Percentiles rank a stretch among this genome's conserved stretches.
phyloP scores from a whole-genome alignment of 2,113 vertebrate species.

The Apodemus sylvaticus region DNA sequence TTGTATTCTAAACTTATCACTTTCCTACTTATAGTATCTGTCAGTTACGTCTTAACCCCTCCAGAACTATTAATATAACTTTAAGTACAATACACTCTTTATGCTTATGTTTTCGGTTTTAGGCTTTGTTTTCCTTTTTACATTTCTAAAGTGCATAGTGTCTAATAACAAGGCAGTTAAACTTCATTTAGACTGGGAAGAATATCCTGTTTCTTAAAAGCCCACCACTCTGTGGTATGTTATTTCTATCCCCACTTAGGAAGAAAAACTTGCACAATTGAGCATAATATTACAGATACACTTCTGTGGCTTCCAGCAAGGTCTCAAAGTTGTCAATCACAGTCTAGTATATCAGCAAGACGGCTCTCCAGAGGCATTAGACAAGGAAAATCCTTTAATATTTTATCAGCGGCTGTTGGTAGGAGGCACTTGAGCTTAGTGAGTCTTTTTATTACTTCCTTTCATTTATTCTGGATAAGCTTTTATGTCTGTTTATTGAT shows the following conservation, averaged over 20 bases:
- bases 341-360: conserved; percentile 47
- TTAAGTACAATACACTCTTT: neutral
- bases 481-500: conserved; percentile 78
- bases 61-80: neutral
- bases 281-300: conserved; percentile 60
- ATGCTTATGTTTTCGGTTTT: neutral
- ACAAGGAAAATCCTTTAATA: conserved; percentile 81
- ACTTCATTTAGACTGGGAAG: neutral
- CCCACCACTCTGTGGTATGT: conserved; percentile 56
- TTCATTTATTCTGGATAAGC: conserved; percentile 70
- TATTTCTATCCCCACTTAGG: conserved; percentile 60
- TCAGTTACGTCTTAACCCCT: neutral
- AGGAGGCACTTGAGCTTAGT: conserved; percentile 64
- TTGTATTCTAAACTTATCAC: neutral
- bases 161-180: conserved; percentile 68
- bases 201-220: conserved; percentile 65
- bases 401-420: conserved; percentile 81
- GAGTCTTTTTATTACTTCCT: conserved; percentile 78
- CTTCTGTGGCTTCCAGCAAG: conserved; percentile 70
- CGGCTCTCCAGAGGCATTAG: conserved; percentile 73
- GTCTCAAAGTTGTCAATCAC: conserved; percentile 78
- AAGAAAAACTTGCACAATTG: conserved; percentile 61
- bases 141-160: neutral
- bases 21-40: neutral
- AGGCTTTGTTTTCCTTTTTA: neutral